Percentiles rank a stretch among this genome's conserved stretches.
These are phyloP conservation scores for Tetanocera ferruginea DNA, from an alignment of 2,888 invertebrate species.

Conservation along the genomic window DNA sequence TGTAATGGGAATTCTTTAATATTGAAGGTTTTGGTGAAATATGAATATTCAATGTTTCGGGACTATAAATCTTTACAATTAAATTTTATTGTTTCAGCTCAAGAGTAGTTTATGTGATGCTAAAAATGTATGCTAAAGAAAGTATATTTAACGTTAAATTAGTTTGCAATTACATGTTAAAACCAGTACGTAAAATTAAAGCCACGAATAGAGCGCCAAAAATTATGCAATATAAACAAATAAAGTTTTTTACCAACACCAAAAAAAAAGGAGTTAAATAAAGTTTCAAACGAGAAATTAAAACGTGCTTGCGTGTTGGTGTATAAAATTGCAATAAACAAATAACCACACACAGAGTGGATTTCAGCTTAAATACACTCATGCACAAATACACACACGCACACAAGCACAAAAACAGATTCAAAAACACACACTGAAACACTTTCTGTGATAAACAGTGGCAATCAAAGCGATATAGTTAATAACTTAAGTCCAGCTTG, in stretches of 20 bases:
- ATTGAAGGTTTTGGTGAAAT: too few relatives aligned
- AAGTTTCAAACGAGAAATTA: not conserved
- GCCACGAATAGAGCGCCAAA: not conserved
- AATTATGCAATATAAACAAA: conserved; percentile 1
- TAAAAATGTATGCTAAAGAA: too few relatives aligned
- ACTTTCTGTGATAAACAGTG: not conserved
- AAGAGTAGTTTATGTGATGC: too few relatives aligned
- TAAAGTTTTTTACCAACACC: not conserved
- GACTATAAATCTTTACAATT: too few relatives aligned
- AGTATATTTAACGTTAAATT: too few relatives aligned
- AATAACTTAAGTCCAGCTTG: conserved; percentile 32
- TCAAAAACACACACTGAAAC: not conserved
- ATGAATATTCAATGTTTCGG: too few relatives aligned
- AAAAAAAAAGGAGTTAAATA: not conserved
- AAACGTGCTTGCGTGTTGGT: conserved; percentile 4
- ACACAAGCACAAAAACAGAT: not conserved
- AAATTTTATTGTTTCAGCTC: too few relatives aligned
- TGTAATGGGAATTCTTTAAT: not conserved
- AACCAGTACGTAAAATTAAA: not conserved
- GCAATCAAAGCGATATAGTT: conserved; percentile 34
- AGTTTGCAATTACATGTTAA: too few relatives aligned
- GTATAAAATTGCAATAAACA: conserved; percentile 18
- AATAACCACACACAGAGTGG: conserved; percentile 12
- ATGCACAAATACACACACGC: conserved; percentile 3
- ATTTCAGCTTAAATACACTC: conserved; percentile 29